Evolutionary conservation across 2,888 invertebrate genomes (phyloP).

Genomic region (Pherbina coryleti): DNA sequence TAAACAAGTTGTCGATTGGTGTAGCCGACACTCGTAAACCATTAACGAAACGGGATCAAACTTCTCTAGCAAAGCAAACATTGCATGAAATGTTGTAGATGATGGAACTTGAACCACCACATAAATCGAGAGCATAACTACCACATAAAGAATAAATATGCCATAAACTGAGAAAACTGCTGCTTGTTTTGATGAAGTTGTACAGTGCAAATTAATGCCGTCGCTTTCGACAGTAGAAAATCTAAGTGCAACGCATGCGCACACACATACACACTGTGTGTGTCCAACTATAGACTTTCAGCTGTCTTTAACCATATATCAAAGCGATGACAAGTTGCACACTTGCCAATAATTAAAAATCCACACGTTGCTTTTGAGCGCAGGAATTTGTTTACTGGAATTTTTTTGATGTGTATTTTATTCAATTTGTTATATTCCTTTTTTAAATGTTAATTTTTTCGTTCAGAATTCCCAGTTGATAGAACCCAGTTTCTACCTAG

Average conservation of each 20-base stretch:
- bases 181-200: not conserved
- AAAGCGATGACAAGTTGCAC: slow-evolving; percentile 60
- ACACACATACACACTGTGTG: not conserved
- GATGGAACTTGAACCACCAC: not conserved
- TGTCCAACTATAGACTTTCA: not conserved
- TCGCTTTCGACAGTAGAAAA: not conserved
- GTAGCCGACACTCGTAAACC: not conserved
- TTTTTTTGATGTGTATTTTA: not conserved
- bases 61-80: not conserved
- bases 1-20: not conserved
- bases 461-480: not conserved
- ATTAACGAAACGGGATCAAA: not conserved
- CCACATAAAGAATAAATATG: not conserved
- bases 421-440: not conserved
- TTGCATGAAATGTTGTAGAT: not conserved
- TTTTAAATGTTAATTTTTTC: not conserved
- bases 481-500: not conserved
- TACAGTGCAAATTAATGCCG: not conserved
- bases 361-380: slow-evolving; percentile 11
- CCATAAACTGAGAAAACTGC: not conserved
- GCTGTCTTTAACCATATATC: slow-evolving; percentile 54
- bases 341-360: slow-evolving; percentile 51
- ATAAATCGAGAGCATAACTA: not conserved
- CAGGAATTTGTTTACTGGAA: slow-evolving; percentile 2
- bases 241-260: not conserved